phyloP scores from a whole-genome alignment of 1,140 invertebrate genomes.

The Uloborus diversus region DNA sequence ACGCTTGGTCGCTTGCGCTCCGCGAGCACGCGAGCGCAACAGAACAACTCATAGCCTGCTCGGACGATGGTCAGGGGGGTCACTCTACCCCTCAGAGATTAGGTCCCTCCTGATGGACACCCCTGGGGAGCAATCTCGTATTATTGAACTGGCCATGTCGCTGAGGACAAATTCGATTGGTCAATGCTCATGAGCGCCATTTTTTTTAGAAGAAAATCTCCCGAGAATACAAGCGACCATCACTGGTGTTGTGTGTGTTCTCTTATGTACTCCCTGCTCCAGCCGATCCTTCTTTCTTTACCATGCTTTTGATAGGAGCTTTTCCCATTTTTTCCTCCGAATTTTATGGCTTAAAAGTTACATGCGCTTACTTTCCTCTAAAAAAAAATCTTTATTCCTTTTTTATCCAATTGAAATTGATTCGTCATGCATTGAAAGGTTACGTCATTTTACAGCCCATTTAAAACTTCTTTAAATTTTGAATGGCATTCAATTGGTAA shows the following conservation, averaged over 20 bases:
- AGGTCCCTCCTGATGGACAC: neutral
- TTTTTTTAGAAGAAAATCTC: conserved; percentile 35
- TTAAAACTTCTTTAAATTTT: too few relatives aligned
- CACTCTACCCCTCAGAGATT: neutral
- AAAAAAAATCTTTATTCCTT: too few relatives aligned
- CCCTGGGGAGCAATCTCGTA: conserved; percentile 44
- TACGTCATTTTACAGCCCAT: too few relatives aligned
- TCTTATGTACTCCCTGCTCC: too few relatives aligned
- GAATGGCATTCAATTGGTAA: too few relatives aligned
- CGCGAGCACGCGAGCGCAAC: neutral
- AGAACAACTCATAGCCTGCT: conserved; percentile 41
- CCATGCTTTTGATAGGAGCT: neutral
- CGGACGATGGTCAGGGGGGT: conserved; percentile 20
- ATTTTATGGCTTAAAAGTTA: conserved; percentile 28
- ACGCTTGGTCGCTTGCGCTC: conserved; percentile 29
- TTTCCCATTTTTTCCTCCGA: neutral
- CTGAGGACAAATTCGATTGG: conserved; percentile 54
- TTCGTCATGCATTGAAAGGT: too few relatives aligned
- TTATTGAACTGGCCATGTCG: conserved; percentile 32
- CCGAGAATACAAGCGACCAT: neutral
- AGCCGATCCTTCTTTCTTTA: neutral
- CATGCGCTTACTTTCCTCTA: conserved; percentile 43
- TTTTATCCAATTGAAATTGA: too few relatives aligned
- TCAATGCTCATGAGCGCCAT: conserved; percentile 48
- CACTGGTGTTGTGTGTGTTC: too few relatives aligned